phyloP scores from a whole-genome alignment of 2,888 invertebrate species.

The Plebejus argus region DNA sequence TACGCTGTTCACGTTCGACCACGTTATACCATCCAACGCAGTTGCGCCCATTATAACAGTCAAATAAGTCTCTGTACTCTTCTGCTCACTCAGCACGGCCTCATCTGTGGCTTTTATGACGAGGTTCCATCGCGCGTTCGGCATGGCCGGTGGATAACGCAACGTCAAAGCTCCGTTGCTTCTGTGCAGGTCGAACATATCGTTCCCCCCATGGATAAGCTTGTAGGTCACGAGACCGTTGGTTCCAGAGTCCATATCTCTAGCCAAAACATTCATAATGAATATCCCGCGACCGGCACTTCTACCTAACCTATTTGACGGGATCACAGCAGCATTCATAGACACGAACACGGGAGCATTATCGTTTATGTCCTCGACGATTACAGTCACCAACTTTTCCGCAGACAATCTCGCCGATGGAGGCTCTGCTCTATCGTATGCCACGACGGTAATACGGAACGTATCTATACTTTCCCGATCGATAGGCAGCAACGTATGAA shows the following conservation, averaged over 20 bases:
- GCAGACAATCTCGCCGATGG: constrained; percentile 87
- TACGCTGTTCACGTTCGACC: constrained; percentile 85
- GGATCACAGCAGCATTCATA: constrained; percentile 94
- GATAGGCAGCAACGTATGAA: constrained; percentile 91
- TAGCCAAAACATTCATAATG: constrained; percentile 90
- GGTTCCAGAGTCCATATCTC: constrained; percentile 93
- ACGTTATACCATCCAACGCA: constrained; percentile 80
- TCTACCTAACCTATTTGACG: constrained; percentile 75
- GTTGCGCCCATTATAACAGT: constrained; percentile 88
- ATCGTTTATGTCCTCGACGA: constrained; percentile 96
- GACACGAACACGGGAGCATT: constrained; percentile 95
- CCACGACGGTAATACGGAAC: constrained; percentile 93
- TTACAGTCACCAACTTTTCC: constrained; percentile 94
- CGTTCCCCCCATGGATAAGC: constrained; percentile 88
- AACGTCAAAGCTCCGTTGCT: constrained; percentile 88
- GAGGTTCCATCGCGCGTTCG: constrained; percentile 89
- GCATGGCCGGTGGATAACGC: constrained; percentile 78
- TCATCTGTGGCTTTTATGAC: constrained; percentile 95
- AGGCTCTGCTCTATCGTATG: constrained; percentile 93
- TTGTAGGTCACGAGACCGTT: constrained; percentile 96
- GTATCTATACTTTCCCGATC: constrained; percentile 95
- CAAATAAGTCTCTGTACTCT: constrained; percentile 92
- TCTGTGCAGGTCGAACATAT: constrained; percentile 90
- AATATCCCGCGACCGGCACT: constrained; percentile 81
- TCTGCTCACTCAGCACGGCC: constrained; percentile 92